phyloP scores from a whole-genome alignment of 2,888 invertebrate species.

The Conchocele bisecta region DNA sequence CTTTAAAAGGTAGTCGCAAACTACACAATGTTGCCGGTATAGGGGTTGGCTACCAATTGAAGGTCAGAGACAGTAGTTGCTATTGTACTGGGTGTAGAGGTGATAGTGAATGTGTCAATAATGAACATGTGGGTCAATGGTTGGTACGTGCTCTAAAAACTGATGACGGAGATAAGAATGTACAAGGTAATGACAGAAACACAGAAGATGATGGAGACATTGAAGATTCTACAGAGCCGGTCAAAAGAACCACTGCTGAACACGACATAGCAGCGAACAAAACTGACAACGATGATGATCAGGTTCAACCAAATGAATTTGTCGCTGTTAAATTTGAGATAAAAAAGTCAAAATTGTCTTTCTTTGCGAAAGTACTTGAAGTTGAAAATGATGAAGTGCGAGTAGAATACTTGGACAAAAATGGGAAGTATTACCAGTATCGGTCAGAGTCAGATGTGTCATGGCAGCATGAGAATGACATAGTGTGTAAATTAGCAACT shows the following conservation, averaged over 20 bases:
- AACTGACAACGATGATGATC: background rate
- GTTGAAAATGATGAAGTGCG: background rate
- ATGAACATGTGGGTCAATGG: background rate
- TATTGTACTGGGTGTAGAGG: background rate
- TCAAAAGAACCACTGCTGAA: too few species aligned
- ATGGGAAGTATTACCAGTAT: background rate
- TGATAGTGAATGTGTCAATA: background rate
- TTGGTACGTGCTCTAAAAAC: background rate
- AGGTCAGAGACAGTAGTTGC: background rate
- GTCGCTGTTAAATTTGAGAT: background rate
- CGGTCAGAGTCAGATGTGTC: background rate
- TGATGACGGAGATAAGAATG: background rate
- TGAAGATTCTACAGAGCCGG: background rate
- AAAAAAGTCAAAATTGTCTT: background rate
- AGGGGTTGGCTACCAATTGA: background rate
- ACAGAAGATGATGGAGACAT: background rate
- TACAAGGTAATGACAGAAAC: background rate
- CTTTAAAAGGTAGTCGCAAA: slow-evolving; percentile 1
- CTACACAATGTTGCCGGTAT: background rate
- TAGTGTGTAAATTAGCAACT: background rate
- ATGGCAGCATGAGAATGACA: background rate
- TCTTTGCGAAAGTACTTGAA: background rate
- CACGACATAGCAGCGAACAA: too few species aligned
- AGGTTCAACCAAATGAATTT: background rate
- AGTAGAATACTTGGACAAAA: background rate